These are phyloP conservation scores for Rostratula benghalensis DNA, from an alignment of 2,113 vertebrate species.

Conservation along the genomic window DNA sequence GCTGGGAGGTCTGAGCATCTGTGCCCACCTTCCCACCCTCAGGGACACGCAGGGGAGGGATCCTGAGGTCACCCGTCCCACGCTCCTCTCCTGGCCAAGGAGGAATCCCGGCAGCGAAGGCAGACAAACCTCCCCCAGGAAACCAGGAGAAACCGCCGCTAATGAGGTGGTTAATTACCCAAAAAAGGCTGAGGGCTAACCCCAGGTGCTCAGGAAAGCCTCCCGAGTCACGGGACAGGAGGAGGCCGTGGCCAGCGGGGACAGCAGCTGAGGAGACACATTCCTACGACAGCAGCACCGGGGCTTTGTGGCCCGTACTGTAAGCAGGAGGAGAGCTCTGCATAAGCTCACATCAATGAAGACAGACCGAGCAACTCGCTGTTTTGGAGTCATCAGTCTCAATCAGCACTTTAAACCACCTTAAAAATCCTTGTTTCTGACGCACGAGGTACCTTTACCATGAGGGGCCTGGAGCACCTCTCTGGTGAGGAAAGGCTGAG, in stretches of 20 bases:
- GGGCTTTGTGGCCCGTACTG: not conserved
- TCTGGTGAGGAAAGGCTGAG: too few relatives aligned
- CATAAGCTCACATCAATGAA: not conserved
- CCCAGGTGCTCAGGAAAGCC: not conserved
- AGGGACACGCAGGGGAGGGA: too few relatives aligned
- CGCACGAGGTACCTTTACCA: accelerated
- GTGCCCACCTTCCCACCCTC: not conserved
- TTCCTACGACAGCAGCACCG: not conserved
- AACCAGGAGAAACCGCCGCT: not conserved
- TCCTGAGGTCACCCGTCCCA: accelerated
- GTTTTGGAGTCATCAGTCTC: not conserved
- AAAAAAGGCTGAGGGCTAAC: not conserved
- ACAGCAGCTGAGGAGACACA: not conserved
- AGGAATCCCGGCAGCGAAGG: not conserved
- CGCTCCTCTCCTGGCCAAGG: accelerated
- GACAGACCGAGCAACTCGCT: not conserved
- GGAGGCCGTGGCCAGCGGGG: accelerated
- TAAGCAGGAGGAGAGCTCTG: not conserved
- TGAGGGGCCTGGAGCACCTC: too few relatives aligned
- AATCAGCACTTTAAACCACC: not conserved
- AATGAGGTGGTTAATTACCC: not conserved
- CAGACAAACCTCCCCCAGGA: not conserved
- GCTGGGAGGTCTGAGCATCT: not conserved
- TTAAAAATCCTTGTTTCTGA: not conserved
- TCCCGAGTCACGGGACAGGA: accelerated